Conservation (phyloP, 2,888 invertebrate species). For the Colostygia pectinataria region DNA sequence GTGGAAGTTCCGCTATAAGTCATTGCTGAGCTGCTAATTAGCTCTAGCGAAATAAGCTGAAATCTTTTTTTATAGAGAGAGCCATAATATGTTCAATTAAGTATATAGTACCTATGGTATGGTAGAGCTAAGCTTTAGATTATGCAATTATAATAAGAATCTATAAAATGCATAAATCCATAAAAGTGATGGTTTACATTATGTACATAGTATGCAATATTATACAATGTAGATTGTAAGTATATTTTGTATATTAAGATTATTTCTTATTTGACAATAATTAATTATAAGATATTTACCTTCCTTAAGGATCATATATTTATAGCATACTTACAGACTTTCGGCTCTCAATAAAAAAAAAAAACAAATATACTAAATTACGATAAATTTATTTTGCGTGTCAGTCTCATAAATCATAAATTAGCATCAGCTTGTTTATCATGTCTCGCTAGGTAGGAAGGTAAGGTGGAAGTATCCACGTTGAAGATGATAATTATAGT, state of each 20-base stretch:
- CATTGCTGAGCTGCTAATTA: too few species aligned
- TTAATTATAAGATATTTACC: constrained; percentile 2
- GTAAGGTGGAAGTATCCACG: background rate
- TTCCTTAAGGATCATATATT: background rate
- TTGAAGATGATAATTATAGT: constrained; percentile 12
- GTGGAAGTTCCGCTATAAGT: too few species aligned
- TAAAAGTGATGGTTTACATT: constrained; percentile 8
- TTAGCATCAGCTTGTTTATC: constrained; percentile 19
- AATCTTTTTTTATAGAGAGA: too few species aligned
- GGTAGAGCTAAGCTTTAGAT: too few species aligned
- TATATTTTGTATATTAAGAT: too few species aligned
- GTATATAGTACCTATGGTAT: too few species aligned
- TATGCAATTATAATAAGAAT: constrained; percentile 18
- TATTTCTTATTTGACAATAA: constrained; percentile 9
- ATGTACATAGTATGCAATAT: constrained; percentile 14
- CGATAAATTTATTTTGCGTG: constrained; percentile 1
- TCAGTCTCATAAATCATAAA: constrained; percentile 22
- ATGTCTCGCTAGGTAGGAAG: background rate
- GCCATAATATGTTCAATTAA: too few species aligned
- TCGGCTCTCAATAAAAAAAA: background rate
- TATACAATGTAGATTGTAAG: constrained; percentile 1
- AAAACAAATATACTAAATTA: background rate
- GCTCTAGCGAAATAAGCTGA: too few species aligned
- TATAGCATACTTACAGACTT: background rate
- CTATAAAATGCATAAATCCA: constrained; percentile 26